Percentiles rank a stretch among this genome's conserved stretches.
phyloP scores from a whole-genome alignment of 2,888 invertebrate species.

The Orchesella flavescens region DNA sequence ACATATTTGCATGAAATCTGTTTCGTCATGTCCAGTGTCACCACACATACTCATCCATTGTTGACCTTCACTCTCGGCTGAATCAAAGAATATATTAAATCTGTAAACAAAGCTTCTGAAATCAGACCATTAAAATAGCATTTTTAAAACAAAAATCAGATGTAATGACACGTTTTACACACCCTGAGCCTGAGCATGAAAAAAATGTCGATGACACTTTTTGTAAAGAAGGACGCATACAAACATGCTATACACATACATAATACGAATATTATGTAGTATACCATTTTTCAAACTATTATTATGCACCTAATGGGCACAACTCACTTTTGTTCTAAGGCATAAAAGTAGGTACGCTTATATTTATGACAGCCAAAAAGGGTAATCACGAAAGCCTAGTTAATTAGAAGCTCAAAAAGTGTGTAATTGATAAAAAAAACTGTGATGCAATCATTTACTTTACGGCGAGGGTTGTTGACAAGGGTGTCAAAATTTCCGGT shows the following conservation, averaged over 20 bases:
- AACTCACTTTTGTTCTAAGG: too few relatives aligned
- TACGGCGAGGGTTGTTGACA: not conserved
- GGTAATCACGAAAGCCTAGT: slow-evolving; percentile 15
- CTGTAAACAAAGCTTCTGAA: not conserved
- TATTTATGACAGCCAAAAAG: not conserved
- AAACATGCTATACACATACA: too few relatives aligned
- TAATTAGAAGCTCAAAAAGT: slow-evolving; percentile 12
- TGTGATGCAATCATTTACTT: not conserved
- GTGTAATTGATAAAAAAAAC: not conserved
- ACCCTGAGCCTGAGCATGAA: slow-evolving; percentile 12
- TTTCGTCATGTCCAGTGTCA: slow-evolving; percentile 31
- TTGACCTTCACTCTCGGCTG: slow-evolving; percentile 29
- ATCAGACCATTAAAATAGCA: slow-evolving; percentile 24
- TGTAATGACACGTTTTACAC: not conserved
- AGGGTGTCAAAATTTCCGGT: slow-evolving; percentile 49
- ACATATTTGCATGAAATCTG: slow-evolving; percentile 26
- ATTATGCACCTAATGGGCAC: too few relatives aligned
- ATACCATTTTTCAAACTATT: too few relatives aligned
- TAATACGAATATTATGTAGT: too few relatives aligned
- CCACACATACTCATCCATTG: not conserved
- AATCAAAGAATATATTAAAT: slow-evolving; percentile 1
- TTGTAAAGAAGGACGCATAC: too few relatives aligned
- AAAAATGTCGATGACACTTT: not conserved
- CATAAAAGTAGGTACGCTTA: too few relatives aligned
- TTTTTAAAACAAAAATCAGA: not conserved